Base-by-base conservation (phyloP, 2,113 vertebrate species). In the Barnardius zonarius region DNA sequence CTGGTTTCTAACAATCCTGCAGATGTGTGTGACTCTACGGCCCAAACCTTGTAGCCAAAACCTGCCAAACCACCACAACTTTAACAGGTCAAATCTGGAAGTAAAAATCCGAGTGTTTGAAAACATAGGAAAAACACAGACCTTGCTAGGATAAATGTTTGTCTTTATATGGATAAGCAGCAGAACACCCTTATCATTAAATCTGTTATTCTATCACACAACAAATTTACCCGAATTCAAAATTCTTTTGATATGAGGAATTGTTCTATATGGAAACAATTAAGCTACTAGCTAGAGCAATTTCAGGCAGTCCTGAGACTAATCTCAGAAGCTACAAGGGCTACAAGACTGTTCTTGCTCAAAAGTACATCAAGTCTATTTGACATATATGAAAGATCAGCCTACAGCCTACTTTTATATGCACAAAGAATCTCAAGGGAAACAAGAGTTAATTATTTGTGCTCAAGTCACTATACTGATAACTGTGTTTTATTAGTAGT, bases 251-350 rank as follows among this genome's bases (percentile, higher is more conserved):
- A 95, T 93, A 83, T 11, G 10, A 74, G 59, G 59, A 92, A 83
- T 93, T 74, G 49, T 85, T 91, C 54, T 93, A 28, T 83, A 94
- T 81, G 90, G 93, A 90, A 97, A 70, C 91, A 95, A 93, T 95
- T 91, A 96, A 69, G 84, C 41, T 91, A 92, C 55, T 89, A 89
- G 77, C 77, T 64, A 41, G 43, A 84, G 74, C 86, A 93, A 95
- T 96, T 94, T 92, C 88, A 86, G 79, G 79, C 79, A 88, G 63
- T 69, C 51, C 67, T 74, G 74, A 91, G 46, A 91, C 57, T 91
- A 92, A 92, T 79, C 86, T 84, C 70, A 78, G 62, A 35, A 91
- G 35, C 41, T 75, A 73, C 77, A 85, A 79, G 84, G 33, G 39
- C 74, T 85, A 46, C 52, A 83, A 72, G 75, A 66, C 82, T 83